Evolutionary conservation across 2,113 vertebrate species (phyloP), one percentile per base, ranked within the genome.

Genomic region (Eulemur rufifrons): DNA sequence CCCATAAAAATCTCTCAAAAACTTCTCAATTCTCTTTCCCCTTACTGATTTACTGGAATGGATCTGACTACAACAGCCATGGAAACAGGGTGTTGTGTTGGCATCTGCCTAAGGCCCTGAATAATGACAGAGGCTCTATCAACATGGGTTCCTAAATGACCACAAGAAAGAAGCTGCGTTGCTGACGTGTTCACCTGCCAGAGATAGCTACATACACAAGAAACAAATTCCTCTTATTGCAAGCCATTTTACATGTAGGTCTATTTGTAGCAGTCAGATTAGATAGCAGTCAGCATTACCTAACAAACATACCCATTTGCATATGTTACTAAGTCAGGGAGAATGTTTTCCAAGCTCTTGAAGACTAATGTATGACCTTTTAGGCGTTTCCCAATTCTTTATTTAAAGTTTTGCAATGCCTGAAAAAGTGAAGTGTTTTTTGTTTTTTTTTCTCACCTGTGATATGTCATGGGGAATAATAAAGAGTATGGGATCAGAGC

Each of bases 401-500:
- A 37, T 82, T 96, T 96, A 97, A 96, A 93, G 90, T 97, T 98
- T 77, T 95, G 37, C 50, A 94, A 11, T 63, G 77, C 54, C 73
- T 92, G 27, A 63, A 96, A 97, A 78, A 91, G 11, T 88, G 87
- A 77, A 82, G 86, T 23, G 5, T 54, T 6, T 54, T 54, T 18
- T 37, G n/a, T 37, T 11, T 17, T 52, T 14, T 32, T 95, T 89
- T 91, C 94, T 92, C 64, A 95, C 91, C 20, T 92, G 27, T 84
- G 74, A 95, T 90, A 34, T 42, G 68, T 98, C 95, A 92, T 5
- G 61, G 88, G 82, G 47, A 97, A 91, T 12, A 97, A 92, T 95
- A 98, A 98, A 97, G 74, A 47, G 10, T 94, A 27, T 87, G 71
- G 63, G 50, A 91, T 98, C 89, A 95, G 84, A 97, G 87, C 85